Evolutionary conservation across 2,888 invertebrate genomes (phyloP), one percentile per base, ranked within the genome.

Genomic region (Amaurobius ferox): DNA sequence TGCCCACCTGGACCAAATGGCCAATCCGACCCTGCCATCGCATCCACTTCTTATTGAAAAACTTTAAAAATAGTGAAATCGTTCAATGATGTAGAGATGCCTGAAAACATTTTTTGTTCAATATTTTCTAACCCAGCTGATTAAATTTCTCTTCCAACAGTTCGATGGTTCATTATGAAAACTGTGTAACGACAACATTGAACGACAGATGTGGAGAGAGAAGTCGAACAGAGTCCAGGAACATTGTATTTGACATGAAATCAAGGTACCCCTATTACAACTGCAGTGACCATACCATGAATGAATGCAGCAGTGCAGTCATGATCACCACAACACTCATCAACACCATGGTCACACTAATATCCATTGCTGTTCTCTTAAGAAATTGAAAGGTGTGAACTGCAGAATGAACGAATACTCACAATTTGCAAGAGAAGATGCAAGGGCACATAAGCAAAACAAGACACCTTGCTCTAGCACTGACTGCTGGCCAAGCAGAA

Each of bases 111-210:
- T n/a, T n/a, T n/a, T n/a, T n/a, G n/a, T n/a, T n/a, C n/a, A n/a
- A n/a, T n/a, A n/a, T n/a, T 9, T 5, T 35, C 35, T 35, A 35
- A 35, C 35, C 35, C 9, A 9, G 9, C 9, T 35, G n/a, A n/a
- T 35, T 35, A 35, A 35, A 35, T 23, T 11, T 44, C 11, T 32
- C 5, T 32, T 23, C 23, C 16, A 9, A 16, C 32, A 83, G 81
- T 35, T 68, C 81, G 13, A 29, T 83, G 26, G 81, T 83, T n/a
- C 32, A 40, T 1, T 83, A 83, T 35, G 81, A 83, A 29, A 64
- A 70, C 11, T 83, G 81, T 26, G 70, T 83, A 0, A 55, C 40
- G 26, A 40, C 40, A 6, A 64, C 44, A 16, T 13, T 83, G 0
- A 23, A 32, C 6, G 62, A 40, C 23, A 39, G 48, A 23, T 79